Conservation (phyloP, 2,888 invertebrate genomes). For the Protonemura montana region DNA sequence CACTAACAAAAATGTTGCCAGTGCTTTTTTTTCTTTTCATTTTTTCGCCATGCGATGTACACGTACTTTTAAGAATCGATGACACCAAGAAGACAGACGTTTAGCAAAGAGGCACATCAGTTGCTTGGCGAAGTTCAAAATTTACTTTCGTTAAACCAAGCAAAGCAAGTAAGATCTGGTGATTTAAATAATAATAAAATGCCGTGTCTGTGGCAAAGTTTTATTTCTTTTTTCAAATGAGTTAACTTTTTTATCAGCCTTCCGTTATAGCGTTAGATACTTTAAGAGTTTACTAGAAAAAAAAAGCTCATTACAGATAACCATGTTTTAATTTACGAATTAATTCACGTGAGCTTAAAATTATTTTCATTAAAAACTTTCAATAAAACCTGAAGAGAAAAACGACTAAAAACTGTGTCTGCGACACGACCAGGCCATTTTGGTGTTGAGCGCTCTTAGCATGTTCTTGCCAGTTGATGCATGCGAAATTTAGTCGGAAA, state of each 20-base stretch:
- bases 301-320: neutral
- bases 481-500: slow-evolving; percentile 1
- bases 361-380: slow-evolving; percentile 12
- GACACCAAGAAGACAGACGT: neutral
- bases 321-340: slow-evolving; percentile 7
- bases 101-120: neutral
- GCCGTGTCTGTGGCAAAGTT: neutral
- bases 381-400: neutral
- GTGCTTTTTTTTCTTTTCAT: neutral
- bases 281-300: neutral
- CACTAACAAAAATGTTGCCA: neutral
- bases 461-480: neutral
- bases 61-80: neutral
- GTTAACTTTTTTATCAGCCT: neutral
- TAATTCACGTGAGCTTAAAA: slow-evolving; percentile 7
- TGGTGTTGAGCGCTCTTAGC: neutral
- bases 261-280: neutral
- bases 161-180: neutral
- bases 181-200: slow-evolving; percentile 3
- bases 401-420: neutral
- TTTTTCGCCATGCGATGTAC: neutral
- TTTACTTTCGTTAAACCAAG: neutral
- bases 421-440: neutral
- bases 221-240: neutral
- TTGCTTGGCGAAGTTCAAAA: neutral